Evolutionary conservation across 1,140 invertebrate genomes (phyloP), one percentile per base, ranked within the genome.

Genomic region (Lepidurus arcticus): DNA sequence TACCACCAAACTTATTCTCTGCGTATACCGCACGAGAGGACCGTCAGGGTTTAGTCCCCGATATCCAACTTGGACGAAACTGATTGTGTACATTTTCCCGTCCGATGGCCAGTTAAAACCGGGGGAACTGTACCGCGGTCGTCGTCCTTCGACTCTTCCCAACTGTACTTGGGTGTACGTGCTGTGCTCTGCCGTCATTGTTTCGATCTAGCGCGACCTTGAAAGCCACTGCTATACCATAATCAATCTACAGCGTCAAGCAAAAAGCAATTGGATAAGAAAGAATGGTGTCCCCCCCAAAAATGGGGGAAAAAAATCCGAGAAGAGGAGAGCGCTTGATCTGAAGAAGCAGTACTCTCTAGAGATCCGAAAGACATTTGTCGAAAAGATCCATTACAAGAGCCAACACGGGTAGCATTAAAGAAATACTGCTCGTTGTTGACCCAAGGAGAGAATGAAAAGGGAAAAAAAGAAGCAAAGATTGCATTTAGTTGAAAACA

Each of bases 1-100:
- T 65, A 65, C 53, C 53, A 65, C 53, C n/a, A 65, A 65, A 65
- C 53, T 65, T 65, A 65, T 65, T 65, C 53, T 65, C 6, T 21
- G 53, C 21, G n/a, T 65, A 65, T 21, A 7, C 16, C 53, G 53
- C 21, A 13, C 6, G 16, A 65, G 21, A 65, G 53, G n/a, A 3
- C 34, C 34, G 34, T 34, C 34, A 34, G 53, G 16, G 53, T 13
- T 65, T 65, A 65, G 53, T 65, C 53, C 53, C 7, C 53, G 53
- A 65, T 65, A 65, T 65, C 21, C 53, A 7, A 65, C 16, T 13
- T 16, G 53, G 13, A n/a, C 16, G 7, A 16, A 65, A 65, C 53
- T 13, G 53, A 65, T 65, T 65, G 6, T 34, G 34, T 34, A 34
- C 34, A 34, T 34, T 34, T 34, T 34, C 34, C 34, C 34, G 34